Evolutionary conservation across 1,140 invertebrate genomes (phyloP), one percentile per base, ranked within the genome.

Genomic region (Bombyx mandarina): DNA sequence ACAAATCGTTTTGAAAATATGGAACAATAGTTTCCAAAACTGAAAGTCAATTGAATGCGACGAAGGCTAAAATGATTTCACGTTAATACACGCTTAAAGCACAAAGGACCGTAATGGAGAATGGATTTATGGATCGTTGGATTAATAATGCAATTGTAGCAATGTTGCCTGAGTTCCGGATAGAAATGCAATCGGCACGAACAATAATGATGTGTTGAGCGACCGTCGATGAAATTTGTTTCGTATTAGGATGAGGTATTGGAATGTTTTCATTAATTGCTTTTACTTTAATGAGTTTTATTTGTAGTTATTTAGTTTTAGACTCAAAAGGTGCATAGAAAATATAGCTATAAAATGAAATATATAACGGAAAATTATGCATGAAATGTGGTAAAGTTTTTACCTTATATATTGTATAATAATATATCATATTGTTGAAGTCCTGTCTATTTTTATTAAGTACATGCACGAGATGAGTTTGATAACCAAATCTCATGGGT

Each of bases 71-170:
- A 69, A 69, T 66, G 56, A 69, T 65, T 70, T 66, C 62, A 59
- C 55, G 55, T 43, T 61, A 63, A 67, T 65, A 65, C 49, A 56
- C 67, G 65, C 58, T 63, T 63, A 62, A 52, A 26, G 22, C 61
- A 67, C 65, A 70, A 70, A 70, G 67, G 67, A 65, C 43, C 53
- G 56, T 70, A 67, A 65, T 67, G 56, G 60, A 65, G 67, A 57
- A 65, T 58, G 60, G 52, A 63, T 63, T 49, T 60, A 61, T 63
- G 64, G 54, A 59, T 58, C 58, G 60, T 56, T 57, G 54, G 22
- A 49, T 66, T 69, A 61, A 55, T 61, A 60, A 61, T 50, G 43
- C 56, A 54, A 53, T 42, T 50, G 35, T 48, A 48, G 46, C 57
- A 59, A 59, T 53, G 57, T 59, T 56, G 61, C 45, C 45, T 57